Evolutionary conservation across 2,113 vertebrate species (phyloP), one percentile per base, ranked within the genome.

Genomic region (Solea senegalensis): DNA sequence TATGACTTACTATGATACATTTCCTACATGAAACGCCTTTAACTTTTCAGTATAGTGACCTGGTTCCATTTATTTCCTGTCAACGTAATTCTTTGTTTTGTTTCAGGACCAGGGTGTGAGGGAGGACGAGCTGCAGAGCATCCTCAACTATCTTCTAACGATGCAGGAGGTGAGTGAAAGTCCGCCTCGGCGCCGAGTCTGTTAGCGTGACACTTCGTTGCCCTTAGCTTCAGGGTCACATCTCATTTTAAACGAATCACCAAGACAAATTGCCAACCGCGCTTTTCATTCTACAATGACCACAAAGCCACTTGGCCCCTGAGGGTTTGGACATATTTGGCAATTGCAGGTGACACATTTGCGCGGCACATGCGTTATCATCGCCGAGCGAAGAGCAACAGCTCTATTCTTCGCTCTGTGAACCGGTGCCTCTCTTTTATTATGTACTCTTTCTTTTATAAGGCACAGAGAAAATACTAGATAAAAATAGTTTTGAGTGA

Each of bases 111-210:
- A 95, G 88, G 97, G 97, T n/a, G 96, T 98, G 71, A 99, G 97
- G 85, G 97, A 98, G 90, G 97, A 99, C 84, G 97, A 99, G 89
- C 94, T 99, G 43, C 97, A 99, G 89, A 97, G 96, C 90, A 96
- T 99, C 91, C 90, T 98, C 80, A 98, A 98, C 94, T 98, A 98
- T 83, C 89, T 99, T 79, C 84, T 98, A 89, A 99, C 96, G 56
- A 97, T 98, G 94, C 95, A 98, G 61, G 96, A 99, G 97, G 97
- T 98, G 94, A 56, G 70, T 58, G 48, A 56, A 34, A 34, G 63
- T 56, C 45, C 59, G 2, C 58, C 4, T 53, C 14, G 3, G 11
- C 46, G 57, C 39, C 13, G 21, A 39, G 26, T 49, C 15, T 66
- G 58, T 68, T 54, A 16, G 21, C 66, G 44, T 67, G 65, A 48